Base-by-base conservation (phyloP, 2,888 invertebrate species). In the Cephus sareptanus region DNA sequence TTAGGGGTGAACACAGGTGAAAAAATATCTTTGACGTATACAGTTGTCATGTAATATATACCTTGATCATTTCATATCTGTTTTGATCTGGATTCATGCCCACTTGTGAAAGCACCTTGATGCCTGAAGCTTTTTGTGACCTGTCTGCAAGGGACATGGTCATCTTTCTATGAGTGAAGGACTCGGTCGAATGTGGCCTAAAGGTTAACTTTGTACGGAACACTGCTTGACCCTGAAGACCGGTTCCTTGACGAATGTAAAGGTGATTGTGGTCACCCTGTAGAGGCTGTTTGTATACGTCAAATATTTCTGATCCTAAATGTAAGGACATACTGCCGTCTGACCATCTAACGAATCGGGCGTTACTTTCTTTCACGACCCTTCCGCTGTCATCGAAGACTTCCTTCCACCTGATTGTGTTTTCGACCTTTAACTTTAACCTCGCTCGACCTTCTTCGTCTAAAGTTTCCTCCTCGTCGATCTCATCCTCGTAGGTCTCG, bases 161-260 rank as follows among this genome's bases (percentile, higher is more conserved):
- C 97, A 99, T 99, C 94, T 99, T 99, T 84, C 98, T 95, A 92
- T 99, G 99, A 0, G 99, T 99, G 92, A 99, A 98, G 34, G 99
- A 99, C 90, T 99, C 99, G 0, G 99, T 99, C 0, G 99, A 99
- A 91, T 99, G 98, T 0, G 99, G 99, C 73, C 99, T 94, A 95
- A 99, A 99, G 1, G 98, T 97, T 0, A 99, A 93, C 92, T 99
- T 99, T 0, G 98, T 98, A 70, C 97, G 94, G 93, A 99, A 99
- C 40, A 99, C 98, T 0, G 98, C 97, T 91, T 99, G 99, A 0
- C 99, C 99, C 89, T 99, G 98, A 1, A 99, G 94, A 93, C 99
- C 99, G 0, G 98, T 98, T 70, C 99, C 99, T 94, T 99, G 99
- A 0, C 99, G 95, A 81, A 99, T 98, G 92, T 98, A 99, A 83